Conservation (phyloP, 64 coral and sea anemone genomes). For the Montipora efflorescens region DNA sequence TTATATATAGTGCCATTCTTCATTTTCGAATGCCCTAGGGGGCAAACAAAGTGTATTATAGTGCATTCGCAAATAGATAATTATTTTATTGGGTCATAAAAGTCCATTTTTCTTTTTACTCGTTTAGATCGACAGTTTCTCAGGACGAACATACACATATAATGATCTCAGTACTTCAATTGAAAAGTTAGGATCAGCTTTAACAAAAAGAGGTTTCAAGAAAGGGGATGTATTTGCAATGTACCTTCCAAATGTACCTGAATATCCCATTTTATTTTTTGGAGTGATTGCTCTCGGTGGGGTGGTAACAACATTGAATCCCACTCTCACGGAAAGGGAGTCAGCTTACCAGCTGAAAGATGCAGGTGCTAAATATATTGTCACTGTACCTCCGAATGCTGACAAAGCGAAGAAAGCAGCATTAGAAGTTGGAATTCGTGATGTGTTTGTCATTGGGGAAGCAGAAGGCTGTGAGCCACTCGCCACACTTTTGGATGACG, state of each 20-base stretch:
- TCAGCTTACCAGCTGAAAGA: conserved; percentile 48
- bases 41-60: too few species aligned
- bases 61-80: too few species aligned
- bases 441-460: conserved; percentile 73
- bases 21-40: too few species aligned
- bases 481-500: conserved; percentile 56
- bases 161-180: conserved; percentile 34
- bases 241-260: conserved; percentile 72
- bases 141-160: conserved; percentile 72
- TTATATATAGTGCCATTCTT: too few species aligned
- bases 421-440: conserved; percentile 4
- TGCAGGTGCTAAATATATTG: conserved; percentile 44
- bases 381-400: conserved; percentile 66
- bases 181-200: conserved; percentile 65
- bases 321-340: conserved; percentile 66
- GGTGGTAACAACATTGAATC: conserved; percentile 65
- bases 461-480: conserved; percentile 67
- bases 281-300: conserved; percentile 68
- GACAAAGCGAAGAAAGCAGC: conserved; percentile 43
- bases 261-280: conserved; percentile 71
- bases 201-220: conserved; percentile 69
- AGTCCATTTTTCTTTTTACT: neutral
- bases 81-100: neutral
- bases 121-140: conserved; percentile 46
- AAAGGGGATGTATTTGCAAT: conserved; percentile 75